These are phyloP conservation scores for Seira sanloemensis DNA, from an alignment of 2,888 invertebrate genomes.

Conservation along the genomic window DNA sequence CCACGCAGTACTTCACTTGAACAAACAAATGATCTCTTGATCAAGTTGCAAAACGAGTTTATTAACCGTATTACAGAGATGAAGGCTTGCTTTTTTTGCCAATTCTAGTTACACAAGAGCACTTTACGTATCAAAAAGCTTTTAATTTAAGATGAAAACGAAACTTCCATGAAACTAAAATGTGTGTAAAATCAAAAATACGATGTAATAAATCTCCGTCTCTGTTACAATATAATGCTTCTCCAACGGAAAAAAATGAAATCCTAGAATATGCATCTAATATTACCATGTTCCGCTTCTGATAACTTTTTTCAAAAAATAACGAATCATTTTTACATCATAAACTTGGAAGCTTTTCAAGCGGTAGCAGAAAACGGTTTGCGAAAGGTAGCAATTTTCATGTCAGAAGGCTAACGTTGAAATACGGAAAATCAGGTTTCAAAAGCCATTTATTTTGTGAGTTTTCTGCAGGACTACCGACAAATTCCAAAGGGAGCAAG, in stretches of 20 bases:
- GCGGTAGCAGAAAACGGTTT: neutral
- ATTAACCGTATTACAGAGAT: neutral
- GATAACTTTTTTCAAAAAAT: too few species aligned
- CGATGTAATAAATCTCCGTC: conserved; percentile 14
- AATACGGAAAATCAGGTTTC: too few species aligned
- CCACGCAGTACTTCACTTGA: neutral
- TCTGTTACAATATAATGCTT: neutral
- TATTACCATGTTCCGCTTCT: too few species aligned
- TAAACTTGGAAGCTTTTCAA: neutral
- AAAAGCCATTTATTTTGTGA: too few species aligned
- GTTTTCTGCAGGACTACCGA: too few species aligned
- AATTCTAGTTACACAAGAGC: neutral
- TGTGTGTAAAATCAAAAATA: too few species aligned
- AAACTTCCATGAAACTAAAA: too few species aligned
- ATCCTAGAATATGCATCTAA: too few species aligned
- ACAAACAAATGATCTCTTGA: conserved; percentile 9
- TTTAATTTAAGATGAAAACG: neutral
- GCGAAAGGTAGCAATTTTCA: neutral
- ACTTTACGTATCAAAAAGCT: neutral
- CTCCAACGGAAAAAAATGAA: too few species aligned
- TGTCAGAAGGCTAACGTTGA: neutral
- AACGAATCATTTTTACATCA: too few species aligned
- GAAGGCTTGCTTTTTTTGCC: neutral
- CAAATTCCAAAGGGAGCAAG: too few species aligned
- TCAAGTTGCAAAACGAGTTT: conserved; percentile 19